phyloP scores from a whole-genome alignment of 2,888 invertebrate species.

The Hirtodrosophila cameraria region DNA sequence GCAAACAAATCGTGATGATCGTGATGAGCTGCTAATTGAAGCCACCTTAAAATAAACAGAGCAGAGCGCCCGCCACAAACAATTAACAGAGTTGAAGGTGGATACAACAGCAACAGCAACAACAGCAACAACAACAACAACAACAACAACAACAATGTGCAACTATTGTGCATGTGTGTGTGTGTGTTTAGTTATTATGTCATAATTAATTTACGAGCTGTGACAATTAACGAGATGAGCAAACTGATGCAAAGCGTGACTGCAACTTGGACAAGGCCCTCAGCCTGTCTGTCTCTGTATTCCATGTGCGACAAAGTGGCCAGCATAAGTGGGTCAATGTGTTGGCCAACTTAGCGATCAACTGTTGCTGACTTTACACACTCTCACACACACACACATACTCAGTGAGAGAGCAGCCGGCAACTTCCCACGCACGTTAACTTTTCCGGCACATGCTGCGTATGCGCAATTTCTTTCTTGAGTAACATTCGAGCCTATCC shows the following conservation, averaged over 20 bases:
- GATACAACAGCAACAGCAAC: conserved; percentile 17
- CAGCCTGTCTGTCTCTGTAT: conserved; percentile 25
- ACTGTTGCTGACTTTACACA: neutral
- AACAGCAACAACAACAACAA: conserved; percentile 13
- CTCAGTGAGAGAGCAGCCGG: neutral
- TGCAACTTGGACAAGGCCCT: conserved; percentile 60
- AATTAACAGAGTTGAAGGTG: conserved; percentile 75
- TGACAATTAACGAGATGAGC: conserved; percentile 76
- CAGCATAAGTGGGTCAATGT: conserved; percentile 65
- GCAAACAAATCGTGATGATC: conserved; percentile 56
- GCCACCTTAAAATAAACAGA: conserved; percentile 75
- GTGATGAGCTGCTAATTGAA: conserved; percentile 75
- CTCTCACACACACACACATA: neutral
- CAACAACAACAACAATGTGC: conserved; percentile 26
- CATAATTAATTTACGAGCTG: conserved; percentile 81
- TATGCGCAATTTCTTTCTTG: conserved; percentile 70
- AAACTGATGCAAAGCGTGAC: conserved; percentile 63
- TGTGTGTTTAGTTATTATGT: conserved; percentile 61
- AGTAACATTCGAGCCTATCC: conserved; percentile 23
- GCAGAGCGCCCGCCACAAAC: conserved; percentile 69
- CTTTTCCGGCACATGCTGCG: conserved; percentile 61
- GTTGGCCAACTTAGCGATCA: conserved; percentile 47
- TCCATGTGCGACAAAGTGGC: conserved; percentile 24
- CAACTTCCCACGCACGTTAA: conserved; percentile 37
- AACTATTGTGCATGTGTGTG: conserved; percentile 27